phyloP scores from a whole-genome alignment of 2,888 invertebrate species.

The Caenorhabditis sp. region DNA sequence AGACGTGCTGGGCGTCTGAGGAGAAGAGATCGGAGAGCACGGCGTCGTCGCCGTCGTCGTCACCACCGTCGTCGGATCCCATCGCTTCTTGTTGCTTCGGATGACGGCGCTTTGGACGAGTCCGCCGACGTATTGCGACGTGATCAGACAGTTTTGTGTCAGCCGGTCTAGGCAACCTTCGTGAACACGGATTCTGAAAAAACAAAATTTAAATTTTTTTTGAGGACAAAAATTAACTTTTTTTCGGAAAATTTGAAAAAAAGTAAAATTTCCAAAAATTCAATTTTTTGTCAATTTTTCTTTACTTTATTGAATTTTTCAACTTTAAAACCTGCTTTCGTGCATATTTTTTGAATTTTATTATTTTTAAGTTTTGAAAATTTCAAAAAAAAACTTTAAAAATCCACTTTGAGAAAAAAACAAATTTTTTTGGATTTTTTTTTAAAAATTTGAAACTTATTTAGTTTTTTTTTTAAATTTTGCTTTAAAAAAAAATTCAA shows the following conservation, averaged over 20 bases:
- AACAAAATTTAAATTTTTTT: no score
- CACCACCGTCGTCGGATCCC: constrained; percentile 30
- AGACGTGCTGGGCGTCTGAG: constrained; percentile 8
- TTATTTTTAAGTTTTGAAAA: no score
- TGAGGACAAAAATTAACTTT: no score
- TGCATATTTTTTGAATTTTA: neutral
- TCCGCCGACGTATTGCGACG: constrained; percentile 44
- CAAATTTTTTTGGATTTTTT: neutral
- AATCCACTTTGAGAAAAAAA: neutral
- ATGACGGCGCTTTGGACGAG: constrained; percentile 43
- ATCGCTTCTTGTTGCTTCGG: constrained; percentile 42
- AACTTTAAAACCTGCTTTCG: no score
- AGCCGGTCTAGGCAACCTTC: constrained; percentile 47
- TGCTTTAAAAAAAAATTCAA: neutral
- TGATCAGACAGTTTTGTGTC: constrained; percentile 45
- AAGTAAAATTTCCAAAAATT: no score
- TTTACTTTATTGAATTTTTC: no score
- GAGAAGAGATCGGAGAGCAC: constrained; percentile 24
- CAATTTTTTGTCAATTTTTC: no score
- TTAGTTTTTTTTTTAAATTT: constrained; percentile 7
- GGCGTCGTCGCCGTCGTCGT: constrained; percentile 14
- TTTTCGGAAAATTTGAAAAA: no score
- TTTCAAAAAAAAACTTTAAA: neutral
- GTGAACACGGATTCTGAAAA: constrained; percentile 60
- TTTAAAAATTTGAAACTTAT: no score